Evolutionary conservation across 2,888 invertebrate species (phyloP).

Genomic region (Drosophila pegasa): DNA sequence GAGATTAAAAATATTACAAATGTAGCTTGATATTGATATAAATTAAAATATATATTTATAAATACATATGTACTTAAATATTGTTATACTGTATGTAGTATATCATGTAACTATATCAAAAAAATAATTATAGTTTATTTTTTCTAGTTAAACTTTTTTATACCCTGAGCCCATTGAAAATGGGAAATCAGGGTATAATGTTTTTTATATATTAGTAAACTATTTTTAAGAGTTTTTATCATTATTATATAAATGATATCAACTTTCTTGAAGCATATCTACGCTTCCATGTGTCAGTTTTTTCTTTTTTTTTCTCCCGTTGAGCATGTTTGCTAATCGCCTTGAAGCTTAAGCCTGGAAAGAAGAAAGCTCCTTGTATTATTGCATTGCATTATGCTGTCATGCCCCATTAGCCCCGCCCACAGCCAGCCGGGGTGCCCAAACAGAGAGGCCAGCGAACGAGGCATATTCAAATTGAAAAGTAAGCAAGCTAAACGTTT

Average conservation of each 20-base stretch:
- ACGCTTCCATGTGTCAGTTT: not conserved
- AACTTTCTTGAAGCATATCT: not conserved
- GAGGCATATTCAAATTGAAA: conserved; percentile 58
- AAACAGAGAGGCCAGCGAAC: conserved; percentile 6
- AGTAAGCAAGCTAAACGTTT: conserved; percentile 74
- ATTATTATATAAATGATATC: not conserved
- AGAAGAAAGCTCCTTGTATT: conserved; percentile 50
- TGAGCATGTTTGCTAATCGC: conserved; percentile 51
- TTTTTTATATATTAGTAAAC: too few species aligned
- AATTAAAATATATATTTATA: too few species aligned
- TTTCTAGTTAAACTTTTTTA: too few species aligned
- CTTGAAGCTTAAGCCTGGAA: conserved; percentile 30
- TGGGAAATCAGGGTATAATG: too few species aligned
- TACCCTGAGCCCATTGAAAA: too few species aligned
- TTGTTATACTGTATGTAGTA: too few species aligned
- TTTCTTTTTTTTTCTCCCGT: not conserved
- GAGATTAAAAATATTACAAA: not conserved
- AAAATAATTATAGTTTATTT: too few species aligned
- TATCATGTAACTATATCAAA: too few species aligned
- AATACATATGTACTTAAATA: not conserved
- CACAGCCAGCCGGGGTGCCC: conserved; percentile 1
- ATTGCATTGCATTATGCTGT: conserved; percentile 60
- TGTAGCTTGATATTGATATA: too few species aligned
- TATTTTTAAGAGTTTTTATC: too few species aligned
- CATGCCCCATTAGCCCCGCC: conserved; percentile 43